These are phyloP conservation scores for Mellilla xanthometata DNA, from an alignment of 2,888 invertebrate genomes.

Conservation along the genomic window DNA sequence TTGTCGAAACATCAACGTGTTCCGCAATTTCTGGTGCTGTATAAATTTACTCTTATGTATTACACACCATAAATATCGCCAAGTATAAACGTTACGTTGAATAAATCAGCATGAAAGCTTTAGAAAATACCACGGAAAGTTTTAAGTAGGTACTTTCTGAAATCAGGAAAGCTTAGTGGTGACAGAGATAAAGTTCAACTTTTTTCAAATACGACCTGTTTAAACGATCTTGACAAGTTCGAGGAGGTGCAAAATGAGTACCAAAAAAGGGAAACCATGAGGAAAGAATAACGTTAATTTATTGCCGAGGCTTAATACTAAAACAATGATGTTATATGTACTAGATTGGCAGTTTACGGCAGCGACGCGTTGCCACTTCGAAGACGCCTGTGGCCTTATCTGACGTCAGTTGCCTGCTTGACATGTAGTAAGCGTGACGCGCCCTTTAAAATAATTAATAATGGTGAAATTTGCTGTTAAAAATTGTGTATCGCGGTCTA, in stretches of 20 bases:
- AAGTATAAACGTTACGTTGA: constrained; percentile 29
- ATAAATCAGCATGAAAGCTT: constrained; percentile 33
- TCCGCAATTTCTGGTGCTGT: neutral
- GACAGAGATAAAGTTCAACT: constrained; percentile 32
- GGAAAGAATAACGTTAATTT: too few relatives aligned
- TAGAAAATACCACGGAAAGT: constrained; percentile 34
- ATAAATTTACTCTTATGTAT: constrained; percentile 3
- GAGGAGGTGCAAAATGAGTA: neutral
- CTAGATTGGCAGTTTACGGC: too few relatives aligned
- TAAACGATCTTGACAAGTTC: constrained; percentile 16
- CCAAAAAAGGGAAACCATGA: too few relatives aligned
- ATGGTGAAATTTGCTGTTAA: too few relatives aligned
- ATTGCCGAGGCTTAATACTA: too few relatives aligned
- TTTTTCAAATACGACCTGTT: constrained; percentile 13
- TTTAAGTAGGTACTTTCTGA: constrained; percentile 35
- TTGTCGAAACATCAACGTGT: neutral
- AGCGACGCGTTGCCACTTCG: too few relatives aligned
- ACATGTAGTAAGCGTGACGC: too few relatives aligned
- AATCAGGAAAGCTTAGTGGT: constrained; percentile 37
- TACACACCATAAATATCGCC: constrained; percentile 23
- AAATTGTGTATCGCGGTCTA: too few relatives aligned
- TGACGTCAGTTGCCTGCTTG: too few relatives aligned
- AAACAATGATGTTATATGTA: too few relatives aligned
- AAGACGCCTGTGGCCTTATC: too few relatives aligned
- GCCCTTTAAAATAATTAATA: too few relatives aligned